These are phyloP conservation scores for Herpetotheres cachinnans DNA, from an alignment of 2,113 vertebrate species.

Conservation along the genomic window DNA sequence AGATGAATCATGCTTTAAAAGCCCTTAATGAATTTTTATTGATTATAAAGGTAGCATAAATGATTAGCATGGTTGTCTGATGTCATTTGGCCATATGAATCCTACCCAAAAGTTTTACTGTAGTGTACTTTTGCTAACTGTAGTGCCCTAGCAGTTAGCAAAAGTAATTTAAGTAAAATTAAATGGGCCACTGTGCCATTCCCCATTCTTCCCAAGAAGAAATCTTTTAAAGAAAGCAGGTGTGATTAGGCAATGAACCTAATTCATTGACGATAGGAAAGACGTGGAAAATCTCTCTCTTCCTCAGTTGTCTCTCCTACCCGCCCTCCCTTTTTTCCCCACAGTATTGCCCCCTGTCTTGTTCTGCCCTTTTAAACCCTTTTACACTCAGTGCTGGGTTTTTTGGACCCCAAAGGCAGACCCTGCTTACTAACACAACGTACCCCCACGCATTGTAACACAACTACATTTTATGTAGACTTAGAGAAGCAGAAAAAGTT, in stretches of 20 bases:
- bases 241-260: background rate
- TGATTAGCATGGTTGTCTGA: background rate
- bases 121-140: background rate
- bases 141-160: background rate
- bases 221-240: background rate
- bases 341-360: background rate
- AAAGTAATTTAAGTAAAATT: background rate
- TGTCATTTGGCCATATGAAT: background rate
- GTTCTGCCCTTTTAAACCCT: background rate
- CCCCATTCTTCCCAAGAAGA: background rate
- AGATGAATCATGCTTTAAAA: conserved; percentile 47
- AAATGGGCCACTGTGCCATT: background rate
- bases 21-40: conserved; percentile 22
- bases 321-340: background rate
- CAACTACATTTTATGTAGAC: background rate
- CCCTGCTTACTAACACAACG: background rate
- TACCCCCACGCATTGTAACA: fast-evolving
- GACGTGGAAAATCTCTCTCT: background rate
- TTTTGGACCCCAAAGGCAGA: background rate
- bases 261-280: background rate
- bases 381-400: background rate
- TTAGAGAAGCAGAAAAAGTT: background rate
- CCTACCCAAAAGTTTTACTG: background rate
- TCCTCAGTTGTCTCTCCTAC: background rate
- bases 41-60: background rate